Base-by-base conservation (phyloP, 2,113 vertebrate species). In the Columba livia region DNA sequence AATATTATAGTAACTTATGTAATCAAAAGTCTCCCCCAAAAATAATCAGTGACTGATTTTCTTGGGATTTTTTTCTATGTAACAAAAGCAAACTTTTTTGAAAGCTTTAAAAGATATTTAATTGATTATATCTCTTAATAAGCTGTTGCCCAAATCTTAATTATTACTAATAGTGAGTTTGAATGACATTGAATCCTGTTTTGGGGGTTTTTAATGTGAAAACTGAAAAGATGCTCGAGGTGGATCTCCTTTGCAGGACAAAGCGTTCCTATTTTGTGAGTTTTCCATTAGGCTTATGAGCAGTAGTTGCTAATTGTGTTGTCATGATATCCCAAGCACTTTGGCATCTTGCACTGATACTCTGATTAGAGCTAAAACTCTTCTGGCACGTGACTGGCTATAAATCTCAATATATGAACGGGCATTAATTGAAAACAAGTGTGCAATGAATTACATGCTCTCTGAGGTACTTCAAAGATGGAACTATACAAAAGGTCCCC, bases 381-480 rank as follows among this genome's bases (percentile, higher is more conserved):
- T 90, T 61, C 83, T 96, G 89, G 79, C 88, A 94, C 81, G 56
- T 93, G 89, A 81, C 92, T 92, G 78, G 91, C 85, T 31, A 38
- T 58, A 65, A 60, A 90, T 96, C 74, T 96, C 88, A 82, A 58
- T 42, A 58, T 18, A 67, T 4, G 36, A 95, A 96, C 97, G 96
- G 91, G 92, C 94, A 83, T 97, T 98, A 97, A 89, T 50, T 88
- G 92, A 85, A 88, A 95, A 44, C 40, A 47, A 34, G 61, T 90
- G 80, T 97, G 96, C 96, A 97, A 96, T 95, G 96, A 85, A 94
- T 91, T 82, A 66, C 54, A n/a, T 87, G 88, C 78, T 97, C 87
- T 95, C 96, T 70, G 94, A 94, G 96, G 95, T 97, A 90, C 93
- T 94, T 94, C 90, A 96, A 96, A 96, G 71, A 47, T 89, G 47